Base-by-base conservation (phyloP, 1,140 invertebrate genomes). In the Solenopsis invicta region DNA sequence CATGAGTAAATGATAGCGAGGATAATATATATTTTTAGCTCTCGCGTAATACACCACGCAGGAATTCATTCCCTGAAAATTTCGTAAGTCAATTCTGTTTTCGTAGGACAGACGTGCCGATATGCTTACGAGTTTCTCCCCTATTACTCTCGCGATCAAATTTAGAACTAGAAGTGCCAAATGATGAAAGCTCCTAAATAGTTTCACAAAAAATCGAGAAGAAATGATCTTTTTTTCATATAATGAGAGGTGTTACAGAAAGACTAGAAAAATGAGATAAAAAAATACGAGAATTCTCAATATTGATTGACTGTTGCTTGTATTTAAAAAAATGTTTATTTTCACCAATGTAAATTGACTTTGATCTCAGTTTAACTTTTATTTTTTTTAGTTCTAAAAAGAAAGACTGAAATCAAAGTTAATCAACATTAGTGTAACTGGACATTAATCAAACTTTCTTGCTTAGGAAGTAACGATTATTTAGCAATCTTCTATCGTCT, bases 1-100 rank as follows among this genome's bases (percentile, higher is more conserved):
- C 45, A 9, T 66, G 12, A 78, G 61, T 52, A 37, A 67, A 66
- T 67, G 45, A 66, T 67, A 78, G 24, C 16, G 24, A 78, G 61
- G 18, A 78, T 64, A 78, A 78, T 78, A 29, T 13, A 78, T 78
- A 78, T 78, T 78, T 78, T 78, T 78, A 78, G 76, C 76, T 34
- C 24, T 13, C 45, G 37, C 76, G 61, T 66, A 78, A 78, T 13
- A 34, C 24, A 34, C 18, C 5, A 64, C n/a, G 6, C 24, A 66
- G n/a, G 76, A 78, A 78, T 66, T 78, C n/a, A 45, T 78, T 78
- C 61, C 50, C 2, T 34, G 76, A 78, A n/a, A n/a, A 78, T 52
- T 67, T 80, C 77, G 62, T 54, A 80, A 69, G 41, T 66, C 45
- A 80, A 29, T 80, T 80, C 77, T 34, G 77, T 69, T 80, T 80